These are phyloP conservation scores for Drosophila nr. perissopoda DNA, from an alignment of 2,888 invertebrate species.

Conservation along the genomic window DNA sequence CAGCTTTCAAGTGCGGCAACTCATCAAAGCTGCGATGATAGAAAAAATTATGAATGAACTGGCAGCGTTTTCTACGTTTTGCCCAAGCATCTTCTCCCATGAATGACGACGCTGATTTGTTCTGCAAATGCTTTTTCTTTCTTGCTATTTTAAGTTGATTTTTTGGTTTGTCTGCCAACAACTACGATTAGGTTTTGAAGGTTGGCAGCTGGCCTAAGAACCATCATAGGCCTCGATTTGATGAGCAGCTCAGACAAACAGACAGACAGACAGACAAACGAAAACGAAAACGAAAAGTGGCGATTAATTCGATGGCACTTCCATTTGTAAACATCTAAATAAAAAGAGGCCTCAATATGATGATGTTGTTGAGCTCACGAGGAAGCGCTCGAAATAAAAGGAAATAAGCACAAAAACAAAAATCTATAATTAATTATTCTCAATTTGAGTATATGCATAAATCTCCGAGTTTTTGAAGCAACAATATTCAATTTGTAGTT, in stretches of 20 bases:
- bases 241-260: slow-evolving; percentile 34
- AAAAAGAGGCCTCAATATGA: slow-evolving; percentile 44
- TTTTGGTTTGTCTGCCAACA: slow-evolving; percentile 24
- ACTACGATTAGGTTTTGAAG: slow-evolving; percentile 55
- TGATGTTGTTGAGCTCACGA: slow-evolving; percentile 25
- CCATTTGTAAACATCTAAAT: slow-evolving; percentile 73
- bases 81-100: slow-evolving; percentile 38
- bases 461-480: slow-evolving; percentile 19
- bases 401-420: slow-evolving; percentile 38
- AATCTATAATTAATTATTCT: slow-evolving; percentile 59
- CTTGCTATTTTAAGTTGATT: slow-evolving; percentile 33
- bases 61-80: slow-evolving; percentile 36
- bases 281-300: slow-evolving; percentile 60
- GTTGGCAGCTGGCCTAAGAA: slow-evolving; percentile 51
- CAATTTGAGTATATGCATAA: slow-evolving; percentile 45
- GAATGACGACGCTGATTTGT: slow-evolving; percentile 68
- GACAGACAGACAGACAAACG: slow-evolving; percentile 10
- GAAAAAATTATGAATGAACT: slow-evolving; percentile 70
- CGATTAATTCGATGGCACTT: slow-evolving; percentile 78
- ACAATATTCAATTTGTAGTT: slow-evolving; percentile 9
- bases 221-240: slow-evolving; percentile 60
- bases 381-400: slow-evolving; percentile 31
- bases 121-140: slow-evolving; percentile 38
- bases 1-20: slow-evolving; percentile 74
- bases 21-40: slow-evolving; percentile 67